Conservation (phyloP, 2,797 vertebrate species). For the Fratercula arctica region DNA sequence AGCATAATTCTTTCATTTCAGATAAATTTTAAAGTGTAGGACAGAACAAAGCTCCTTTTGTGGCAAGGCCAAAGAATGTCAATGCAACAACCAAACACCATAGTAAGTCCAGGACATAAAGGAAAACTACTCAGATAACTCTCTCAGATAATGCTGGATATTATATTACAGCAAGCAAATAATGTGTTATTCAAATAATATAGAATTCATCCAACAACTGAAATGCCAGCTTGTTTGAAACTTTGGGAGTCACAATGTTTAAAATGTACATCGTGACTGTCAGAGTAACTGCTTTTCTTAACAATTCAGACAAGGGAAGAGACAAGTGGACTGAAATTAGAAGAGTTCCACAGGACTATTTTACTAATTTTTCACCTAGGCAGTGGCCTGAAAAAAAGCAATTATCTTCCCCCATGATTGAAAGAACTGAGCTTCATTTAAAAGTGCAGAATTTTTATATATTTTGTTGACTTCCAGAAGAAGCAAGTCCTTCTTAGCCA, state of each 20-base stretch:
- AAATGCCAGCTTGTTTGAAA: not conserved
- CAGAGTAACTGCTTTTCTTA: not conserved
- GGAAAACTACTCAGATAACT: not conserved
- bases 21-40: not conserved
- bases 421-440: not conserved
- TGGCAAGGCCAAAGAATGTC: not conserved
- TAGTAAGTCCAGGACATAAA: not conserved
- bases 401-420: not conserved
- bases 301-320: not conserved
- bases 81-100: not conserved
- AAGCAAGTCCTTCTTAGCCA: not conserved
- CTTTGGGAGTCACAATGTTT: not conserved
- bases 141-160: not conserved
- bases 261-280: not conserved
- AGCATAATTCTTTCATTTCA: not conserved
- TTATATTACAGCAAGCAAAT: not conserved
- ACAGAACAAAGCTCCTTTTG: not conserved
- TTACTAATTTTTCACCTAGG: not conserved
- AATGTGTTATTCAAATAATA: not conserved
- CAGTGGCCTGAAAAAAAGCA: not conserved
- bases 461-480: not conserved
- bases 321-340: not conserved
- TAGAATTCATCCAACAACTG: not conserved
- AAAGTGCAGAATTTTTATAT: not conserved
- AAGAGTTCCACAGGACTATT: not conserved